phyloP scores from a whole-genome alignment of 2,797 vertebrate genomes.

The Menidia menidia region DNA sequence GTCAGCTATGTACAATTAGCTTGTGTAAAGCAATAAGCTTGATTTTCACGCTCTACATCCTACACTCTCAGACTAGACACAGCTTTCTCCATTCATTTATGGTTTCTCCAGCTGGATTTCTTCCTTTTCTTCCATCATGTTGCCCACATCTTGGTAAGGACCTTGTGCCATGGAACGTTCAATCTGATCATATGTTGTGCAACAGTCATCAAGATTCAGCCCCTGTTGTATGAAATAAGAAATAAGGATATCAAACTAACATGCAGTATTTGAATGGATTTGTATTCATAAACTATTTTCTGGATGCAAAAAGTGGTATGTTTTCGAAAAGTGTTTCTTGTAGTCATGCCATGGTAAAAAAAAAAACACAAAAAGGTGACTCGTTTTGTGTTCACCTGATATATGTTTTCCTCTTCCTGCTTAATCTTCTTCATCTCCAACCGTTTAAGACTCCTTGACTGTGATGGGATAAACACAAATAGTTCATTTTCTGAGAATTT shows the following conservation, averaged over 20 bases:
- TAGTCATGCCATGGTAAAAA: too few relatives aligned
- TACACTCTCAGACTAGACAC: not conserved
- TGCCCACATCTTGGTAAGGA: conserved; percentile 88
- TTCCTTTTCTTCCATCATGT: conserved; percentile 66
- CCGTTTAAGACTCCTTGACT: conserved; percentile 65
- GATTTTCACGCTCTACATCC: conserved; percentile 11
- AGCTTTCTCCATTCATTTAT: conserved; percentile 44
- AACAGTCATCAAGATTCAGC: conserved; percentile 88
- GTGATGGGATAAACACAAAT: conserved; percentile 24
- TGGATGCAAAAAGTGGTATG: too few relatives aligned
- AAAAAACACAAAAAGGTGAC: not conserved
- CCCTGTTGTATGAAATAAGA: conserved; percentile 75
- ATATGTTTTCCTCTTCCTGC: conserved; percentile 84
- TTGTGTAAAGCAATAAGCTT: not conserved
- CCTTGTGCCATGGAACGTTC: conserved; percentile 78
- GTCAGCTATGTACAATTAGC: conserved; percentile 10
- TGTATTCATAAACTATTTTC: too few relatives aligned
- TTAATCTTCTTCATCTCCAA: conserved; percentile 68
- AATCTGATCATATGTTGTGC: conserved; percentile 88
- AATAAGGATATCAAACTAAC: conserved; percentile 6
- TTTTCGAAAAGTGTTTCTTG: too few relatives aligned
- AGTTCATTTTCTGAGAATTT: conserved; percentile 1
- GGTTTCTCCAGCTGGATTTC: conserved; percentile 87
- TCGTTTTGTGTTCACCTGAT: conserved; percentile 74
- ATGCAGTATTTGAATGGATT: not conserved